Conservation (phyloP, 2,113 vertebrate genomes). For the Herpetotheres cachinnans region DNA sequence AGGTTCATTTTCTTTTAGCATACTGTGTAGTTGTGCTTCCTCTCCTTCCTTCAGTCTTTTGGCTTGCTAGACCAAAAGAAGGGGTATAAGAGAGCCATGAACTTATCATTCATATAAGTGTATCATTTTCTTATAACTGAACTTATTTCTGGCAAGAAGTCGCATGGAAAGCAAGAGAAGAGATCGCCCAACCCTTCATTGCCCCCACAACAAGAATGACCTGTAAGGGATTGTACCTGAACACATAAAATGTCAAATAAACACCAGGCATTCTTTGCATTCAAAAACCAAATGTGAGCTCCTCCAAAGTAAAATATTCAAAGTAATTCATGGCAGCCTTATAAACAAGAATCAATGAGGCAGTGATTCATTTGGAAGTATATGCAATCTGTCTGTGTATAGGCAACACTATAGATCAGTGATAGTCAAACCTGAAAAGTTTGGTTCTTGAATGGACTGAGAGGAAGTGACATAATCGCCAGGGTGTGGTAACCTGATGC, state of each 20-base stretch:
- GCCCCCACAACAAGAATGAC: not conserved
- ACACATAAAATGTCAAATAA: constrained; percentile 3
- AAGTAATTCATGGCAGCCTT: not conserved
- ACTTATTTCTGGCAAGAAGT: not conserved
- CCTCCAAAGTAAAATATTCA: not conserved
- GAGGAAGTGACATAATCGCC: not conserved
- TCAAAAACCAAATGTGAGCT: not conserved
- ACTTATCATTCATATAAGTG: not conserved
- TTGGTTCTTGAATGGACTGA: not conserved
- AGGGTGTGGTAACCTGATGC: not conserved
- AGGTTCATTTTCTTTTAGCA: not conserved
- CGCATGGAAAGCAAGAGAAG: not conserved
- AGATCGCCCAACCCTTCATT: not conserved
- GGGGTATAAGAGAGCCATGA: not conserved
- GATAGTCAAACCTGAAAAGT: constrained; percentile 6
- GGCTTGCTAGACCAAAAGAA: not conserved
- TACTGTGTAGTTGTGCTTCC: not conserved
- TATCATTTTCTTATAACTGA: not conserved
- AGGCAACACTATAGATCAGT: not conserved
- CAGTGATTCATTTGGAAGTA: not conserved
- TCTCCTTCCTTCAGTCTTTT: not conserved
- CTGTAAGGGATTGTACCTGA: not conserved
- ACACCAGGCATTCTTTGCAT: constrained; percentile 2
- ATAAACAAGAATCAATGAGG: not conserved
- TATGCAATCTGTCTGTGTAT: not conserved